Evolutionary conservation across 2,888 invertebrate genomes (phyloP), one percentile per base, ranked within the genome.

Genomic region (Eristalis arbustorum): DNA sequence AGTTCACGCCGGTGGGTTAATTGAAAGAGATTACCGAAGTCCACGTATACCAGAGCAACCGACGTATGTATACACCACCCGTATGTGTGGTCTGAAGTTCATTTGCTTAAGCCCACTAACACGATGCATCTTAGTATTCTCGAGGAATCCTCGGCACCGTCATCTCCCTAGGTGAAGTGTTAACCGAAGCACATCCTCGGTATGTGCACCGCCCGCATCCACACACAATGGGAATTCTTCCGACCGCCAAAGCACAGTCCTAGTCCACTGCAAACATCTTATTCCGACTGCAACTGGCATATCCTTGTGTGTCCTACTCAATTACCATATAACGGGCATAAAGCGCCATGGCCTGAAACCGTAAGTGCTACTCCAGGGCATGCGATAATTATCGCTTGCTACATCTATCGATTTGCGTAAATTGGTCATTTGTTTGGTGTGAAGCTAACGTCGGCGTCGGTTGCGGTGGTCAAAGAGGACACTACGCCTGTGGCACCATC

Each of bases 371-470:
- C 85, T 85, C 69, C 56, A 82, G 64, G 82, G 77, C 74, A 66
- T 68, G 63, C 69, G 56, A 85, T 85, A 74, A 84, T 82, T 77
- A 85, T 80, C 85, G 73, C 75, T 69, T 64, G 64, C 69, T 40
- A 69, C 81, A 81, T 81, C 67, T 42, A 82, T 76, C 61, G 80
- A 74, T 80, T 80, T 74, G 64, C 74, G 28, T 76, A 82, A 75
- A 76, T 71, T 82, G 75, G 75, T 82, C 75, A 71, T 71, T 76
- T 75, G 71, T 71, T 72, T 82, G 71, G 82, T 67, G 71, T 76
- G 61, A 82, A 82, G 61, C 59, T 67, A 71, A 82, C 73, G 82
- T 82, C 61, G 66, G 56, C 73, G 82, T 82, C 61, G 66, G 56
- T 31, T 72, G 76, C 13, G 76, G 81, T 49, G 82, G 81, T 61